A percentile compares a stretch with the other conserved stretches of the same genome.
Conservation (phyloP, 2,797 vertebrate species). For the Argentina silus region DNA sequence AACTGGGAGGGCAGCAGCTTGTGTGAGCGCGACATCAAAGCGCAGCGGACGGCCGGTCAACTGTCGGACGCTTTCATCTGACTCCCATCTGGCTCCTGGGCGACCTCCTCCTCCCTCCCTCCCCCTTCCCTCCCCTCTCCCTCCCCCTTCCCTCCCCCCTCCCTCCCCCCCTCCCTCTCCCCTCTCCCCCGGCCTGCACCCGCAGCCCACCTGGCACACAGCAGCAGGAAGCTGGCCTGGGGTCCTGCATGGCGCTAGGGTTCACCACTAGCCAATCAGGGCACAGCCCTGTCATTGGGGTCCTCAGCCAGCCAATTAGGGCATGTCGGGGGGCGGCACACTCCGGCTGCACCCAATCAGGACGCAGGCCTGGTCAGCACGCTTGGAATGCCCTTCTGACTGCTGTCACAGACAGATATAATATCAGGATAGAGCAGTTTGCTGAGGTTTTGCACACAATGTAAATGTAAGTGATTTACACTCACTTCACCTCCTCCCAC, state of each 20-base stretch:
- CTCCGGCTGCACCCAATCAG: too few species aligned
- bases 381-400: neutral
- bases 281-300: neutral
- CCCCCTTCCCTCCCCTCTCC: neutral
- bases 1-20: neutral
- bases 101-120: neutral
- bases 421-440: neutral
- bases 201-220: neutral
- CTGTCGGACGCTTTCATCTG: constrained; percentile 1
- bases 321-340: too few species aligned
- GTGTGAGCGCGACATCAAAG: constrained; percentile 14
- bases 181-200: neutral
- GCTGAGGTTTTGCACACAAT: too few species aligned
- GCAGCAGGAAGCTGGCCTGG: neutral
- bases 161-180: neutral
- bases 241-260: neutral
- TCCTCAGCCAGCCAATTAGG: neutral
- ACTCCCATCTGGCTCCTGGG: constrained; percentile 2
- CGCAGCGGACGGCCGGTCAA: neutral
- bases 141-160: neutral
- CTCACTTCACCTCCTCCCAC: too few species aligned
- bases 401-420: neutral
- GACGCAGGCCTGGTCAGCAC: neutral
- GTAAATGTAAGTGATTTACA: neutral
- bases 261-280: neutral